phyloP scores from a whole-genome alignment of 1,140 invertebrate species.

The Myzus persicae region DNA sequence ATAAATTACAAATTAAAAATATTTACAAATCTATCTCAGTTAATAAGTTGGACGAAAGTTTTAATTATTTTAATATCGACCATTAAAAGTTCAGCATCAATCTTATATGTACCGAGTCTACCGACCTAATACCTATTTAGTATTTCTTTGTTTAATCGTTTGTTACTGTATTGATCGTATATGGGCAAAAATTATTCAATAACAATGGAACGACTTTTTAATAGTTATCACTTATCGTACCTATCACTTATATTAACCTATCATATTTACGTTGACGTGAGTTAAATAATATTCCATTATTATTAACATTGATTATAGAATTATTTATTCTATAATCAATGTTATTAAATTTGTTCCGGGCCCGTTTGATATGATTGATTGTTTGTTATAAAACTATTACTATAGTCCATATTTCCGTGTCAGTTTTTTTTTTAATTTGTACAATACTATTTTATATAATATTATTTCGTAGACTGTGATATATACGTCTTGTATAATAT shows the following conservation, averaged over 20 bases:
- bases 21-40: too few relatives aligned
- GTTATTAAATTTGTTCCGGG: background rate
- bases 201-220: background rate
- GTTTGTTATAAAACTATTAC: background rate
- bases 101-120: background rate
- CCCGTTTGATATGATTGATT: background rate
- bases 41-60: background rate
- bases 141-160: background rate
- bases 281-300: background rate
- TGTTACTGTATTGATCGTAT: background rate
- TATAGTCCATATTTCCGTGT: background rate
- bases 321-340: too few relatives aligned
- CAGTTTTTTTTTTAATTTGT: background rate
- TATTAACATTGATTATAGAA: too few relatives aligned
- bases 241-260: background rate
- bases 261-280: background rate
- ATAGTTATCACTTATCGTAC: too few relatives aligned
- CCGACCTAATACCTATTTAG: background rate
- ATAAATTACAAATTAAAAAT: too few relatives aligned
- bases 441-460: background rate
- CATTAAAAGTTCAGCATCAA: background rate
- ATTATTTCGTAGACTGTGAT: background rate
- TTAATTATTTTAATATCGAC: background rate
- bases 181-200: background rate
- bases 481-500: background rate